Percentiles rank a stretch among this genome's conserved stretches.
These are phyloP conservation scores for Prosopocoilus inquinatus DNA, from an alignment of 2,888 invertebrate genomes.

Conservation along the genomic window DNA sequence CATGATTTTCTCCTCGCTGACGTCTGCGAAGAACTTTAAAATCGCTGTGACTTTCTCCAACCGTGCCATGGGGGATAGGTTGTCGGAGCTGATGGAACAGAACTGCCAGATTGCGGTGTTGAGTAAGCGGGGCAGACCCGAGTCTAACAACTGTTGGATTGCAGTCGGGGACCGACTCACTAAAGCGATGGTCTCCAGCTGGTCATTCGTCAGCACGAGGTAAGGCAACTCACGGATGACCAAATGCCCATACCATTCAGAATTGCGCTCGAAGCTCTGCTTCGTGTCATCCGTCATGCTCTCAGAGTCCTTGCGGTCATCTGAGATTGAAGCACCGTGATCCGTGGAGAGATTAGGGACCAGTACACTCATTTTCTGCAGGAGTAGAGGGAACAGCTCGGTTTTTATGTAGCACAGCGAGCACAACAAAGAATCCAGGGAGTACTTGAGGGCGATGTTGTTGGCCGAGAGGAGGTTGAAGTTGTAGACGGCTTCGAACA, in stretches of 20 bases:
- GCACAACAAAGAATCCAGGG: constrained; percentile 83
- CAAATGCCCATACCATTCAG: constrained; percentile 60
- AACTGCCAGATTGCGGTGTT: constrained; percentile 61
- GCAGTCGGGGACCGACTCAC: constrained; percentile 80
- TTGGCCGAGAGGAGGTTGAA: constrained; percentile 73
- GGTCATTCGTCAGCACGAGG: constrained; percentile 60
- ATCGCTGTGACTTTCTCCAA: constrained; percentile 63
- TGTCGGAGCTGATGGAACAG: constrained; percentile 31
- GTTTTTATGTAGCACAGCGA: constrained; percentile 83
- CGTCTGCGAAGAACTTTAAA: constrained; percentile 77
- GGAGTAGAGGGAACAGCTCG: constrained; percentile 69
- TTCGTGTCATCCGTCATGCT: constrained; percentile 72
- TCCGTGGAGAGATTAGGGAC: constrained; percentile 54
- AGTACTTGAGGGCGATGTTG: constrained; percentile 73
- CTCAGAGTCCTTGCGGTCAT: constrained; percentile 58
- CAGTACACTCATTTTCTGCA: constrained; percentile 70
- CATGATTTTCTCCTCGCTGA: constrained; percentile 77
- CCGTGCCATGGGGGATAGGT: constrained; percentile 53
- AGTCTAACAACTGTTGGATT: constrained; percentile 72
- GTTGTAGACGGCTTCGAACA: constrained; percentile 74
- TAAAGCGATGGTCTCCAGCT: constrained; percentile 73
- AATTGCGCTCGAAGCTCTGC: constrained; percentile 50
- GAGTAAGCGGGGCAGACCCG: constrained; percentile 66
- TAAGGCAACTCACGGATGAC: constrained; percentile 57
- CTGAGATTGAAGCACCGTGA: constrained; percentile 57